These are phyloP conservation scores for Otolemur garnettii DNA, from an alignment of 2,113 vertebrate species.

Conservation along the genomic window DNA sequence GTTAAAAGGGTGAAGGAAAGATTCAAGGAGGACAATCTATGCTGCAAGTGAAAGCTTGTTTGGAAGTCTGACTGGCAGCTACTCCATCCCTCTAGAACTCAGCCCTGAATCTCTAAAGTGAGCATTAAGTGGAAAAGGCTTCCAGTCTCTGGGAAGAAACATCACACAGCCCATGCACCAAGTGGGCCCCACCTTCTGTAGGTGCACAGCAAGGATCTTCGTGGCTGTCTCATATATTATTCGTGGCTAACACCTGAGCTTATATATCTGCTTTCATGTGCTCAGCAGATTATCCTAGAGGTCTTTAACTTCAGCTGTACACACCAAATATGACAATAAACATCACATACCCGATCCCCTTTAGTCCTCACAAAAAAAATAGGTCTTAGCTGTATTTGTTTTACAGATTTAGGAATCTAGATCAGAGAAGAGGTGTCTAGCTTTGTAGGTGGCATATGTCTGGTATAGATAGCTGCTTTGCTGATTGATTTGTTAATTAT, in stretches of 20 bases:
- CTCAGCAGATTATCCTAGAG: not conserved
- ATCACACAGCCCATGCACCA: rapidly evolving
- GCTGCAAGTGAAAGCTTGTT: rapidly evolving
- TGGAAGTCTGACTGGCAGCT: not conserved
- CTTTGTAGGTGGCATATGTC: not conserved
- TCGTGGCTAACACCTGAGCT: rapidly evolving
- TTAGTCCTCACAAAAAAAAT: rapidly evolving
- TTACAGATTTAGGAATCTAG: not conserved
- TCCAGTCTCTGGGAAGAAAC: not conserved
- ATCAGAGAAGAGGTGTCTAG: not conserved
- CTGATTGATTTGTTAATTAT: not conserved
- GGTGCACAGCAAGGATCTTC: rapidly evolving
- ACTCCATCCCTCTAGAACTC: not conserved
- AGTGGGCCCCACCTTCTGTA: not conserved
- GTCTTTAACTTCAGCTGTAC: rapidly evolving
- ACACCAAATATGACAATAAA: not conserved
- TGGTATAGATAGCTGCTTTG: not conserved
- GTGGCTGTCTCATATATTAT: rapidly evolving
- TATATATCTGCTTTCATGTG: not conserved
- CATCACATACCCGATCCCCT: not conserved
- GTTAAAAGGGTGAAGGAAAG: not conserved
- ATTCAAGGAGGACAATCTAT: not conserved
- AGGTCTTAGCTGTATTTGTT: not conserved
- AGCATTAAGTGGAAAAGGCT: not conserved
- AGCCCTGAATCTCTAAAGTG: not conserved